Evolutionary conservation across 1,140 invertebrate genomes (phyloP), one percentile per base, ranked within the genome.

Genomic region (Coboldia fuscipes): DNA sequence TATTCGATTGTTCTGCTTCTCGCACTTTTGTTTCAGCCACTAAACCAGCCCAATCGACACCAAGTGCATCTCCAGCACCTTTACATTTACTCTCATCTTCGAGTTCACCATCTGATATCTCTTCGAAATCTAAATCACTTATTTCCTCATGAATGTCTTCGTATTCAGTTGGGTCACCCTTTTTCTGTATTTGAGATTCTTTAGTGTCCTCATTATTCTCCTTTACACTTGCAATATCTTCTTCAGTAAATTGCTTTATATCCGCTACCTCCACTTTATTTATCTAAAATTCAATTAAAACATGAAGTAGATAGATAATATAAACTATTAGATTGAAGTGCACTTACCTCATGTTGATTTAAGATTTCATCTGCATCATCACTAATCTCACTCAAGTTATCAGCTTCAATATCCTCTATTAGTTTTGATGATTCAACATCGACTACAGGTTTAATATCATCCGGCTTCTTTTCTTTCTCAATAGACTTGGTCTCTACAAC

Each of bases 41-140:
- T 9, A 89, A 57, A 53, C 81, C 82, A 19, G 83, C 76, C 84
- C 84, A 90, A 54, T 90, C 84, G 2, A 89, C 83, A n/a, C 83
- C 81, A 9, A 90, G 51, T 13, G 81, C 80, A 57, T 88, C 83
- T 12, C 81, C 79, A 36, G 86, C 66, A 36, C 78, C 81, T 56
- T 69, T 62, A 22, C 65, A 57, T 37, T 65, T 57, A 0, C 63
- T 50, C 41, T 82, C 79, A 52, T 85, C 79, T 48, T 83, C 80
- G 6, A 84, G 53, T 50, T 86, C 81, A 37, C 82, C 80, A 55
- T 86, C 81, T 15, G 80, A 85, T 42, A 84, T 85, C 61, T 84
- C 80, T 58, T 86, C 81, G 60, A 86, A 85, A 43, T 83, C 80
- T 50, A 84, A 66, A 41, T 73, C 51, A 72, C n/a, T n/a, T n/a